Conservation (phyloP, 2,888 invertebrate genomes). For the Campoplex capitator region DNA sequence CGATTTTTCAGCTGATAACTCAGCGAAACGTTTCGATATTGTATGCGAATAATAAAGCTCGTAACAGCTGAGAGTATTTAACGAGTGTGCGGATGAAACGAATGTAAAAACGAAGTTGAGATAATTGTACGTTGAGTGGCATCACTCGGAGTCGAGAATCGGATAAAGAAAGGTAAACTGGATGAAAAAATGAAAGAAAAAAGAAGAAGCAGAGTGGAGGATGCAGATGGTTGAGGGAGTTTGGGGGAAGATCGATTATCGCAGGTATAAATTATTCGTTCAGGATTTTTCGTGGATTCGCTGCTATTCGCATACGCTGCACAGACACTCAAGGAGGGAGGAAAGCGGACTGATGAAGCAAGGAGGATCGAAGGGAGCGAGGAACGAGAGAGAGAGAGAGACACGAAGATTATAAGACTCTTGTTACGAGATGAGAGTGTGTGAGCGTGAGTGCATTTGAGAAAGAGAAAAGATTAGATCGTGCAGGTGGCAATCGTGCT, state of each 20-base stretch:
- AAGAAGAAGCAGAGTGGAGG: not conserved
- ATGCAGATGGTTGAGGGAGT: slow-evolving; percentile 41
- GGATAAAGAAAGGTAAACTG: not conserved
- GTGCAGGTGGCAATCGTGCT: slow-evolving; percentile 27
- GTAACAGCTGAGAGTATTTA: not conserved
- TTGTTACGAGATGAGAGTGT: not conserved
- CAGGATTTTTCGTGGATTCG: slow-evolving; percentile 8
- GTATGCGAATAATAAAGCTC: not conserved
- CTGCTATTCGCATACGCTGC: not conserved
- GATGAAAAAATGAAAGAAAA: not conserved
- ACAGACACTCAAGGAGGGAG: not conserved
- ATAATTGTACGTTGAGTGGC: slow-evolving; percentile 34
- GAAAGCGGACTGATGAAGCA: not conserved
- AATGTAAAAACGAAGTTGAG: not conserved
- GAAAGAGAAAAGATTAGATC: slow-evolving; percentile 16
- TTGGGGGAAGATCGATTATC: slow-evolving; percentile 46
- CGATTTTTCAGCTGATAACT: too few species aligned
- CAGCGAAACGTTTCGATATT: not conserved
- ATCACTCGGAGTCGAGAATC: slow-evolving; percentile 4
- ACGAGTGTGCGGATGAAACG: not conserved
- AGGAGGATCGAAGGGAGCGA: slow-evolving; percentile 9
- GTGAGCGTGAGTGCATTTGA: not conserved
- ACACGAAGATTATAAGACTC: slow-evolving; percentile 15
- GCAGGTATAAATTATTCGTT: slow-evolving; percentile 48
- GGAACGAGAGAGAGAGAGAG: slow-evolving; percentile 16